Conservation (phyloP, 2,113 vertebrate species). For the Caretta caretta region DNA sequence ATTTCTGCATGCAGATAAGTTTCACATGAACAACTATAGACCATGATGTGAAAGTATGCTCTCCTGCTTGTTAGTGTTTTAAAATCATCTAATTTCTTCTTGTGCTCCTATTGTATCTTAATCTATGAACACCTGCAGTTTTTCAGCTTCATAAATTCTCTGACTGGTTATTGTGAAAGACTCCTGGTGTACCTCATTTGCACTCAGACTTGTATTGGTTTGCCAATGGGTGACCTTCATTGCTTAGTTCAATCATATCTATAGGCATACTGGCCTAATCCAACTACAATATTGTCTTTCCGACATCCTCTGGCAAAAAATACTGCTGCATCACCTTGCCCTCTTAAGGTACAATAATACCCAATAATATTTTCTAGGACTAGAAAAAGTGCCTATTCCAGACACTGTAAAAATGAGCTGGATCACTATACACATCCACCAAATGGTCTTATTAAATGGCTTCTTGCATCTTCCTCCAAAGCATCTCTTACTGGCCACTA, state of each 20-base stretch:
- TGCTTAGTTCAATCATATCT: not conserved
- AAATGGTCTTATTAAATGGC: not conserved
- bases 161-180: not conserved
- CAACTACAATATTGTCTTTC: not conserved
- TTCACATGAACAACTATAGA: not conserved
- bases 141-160: not conserved
- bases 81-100: not conserved
- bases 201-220: not conserved
- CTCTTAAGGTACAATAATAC: not conserved
- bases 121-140: not conserved
- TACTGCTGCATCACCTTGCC: not conserved
- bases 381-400: not conserved
- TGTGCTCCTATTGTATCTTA: not conserved
- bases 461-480: not conserved
- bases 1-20: not conserved
- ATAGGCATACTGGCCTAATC: not conserved
- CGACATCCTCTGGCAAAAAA: not conserved
- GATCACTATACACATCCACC: not conserved
- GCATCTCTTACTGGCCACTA: not conserved
- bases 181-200: not conserved
- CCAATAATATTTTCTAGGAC: not conserved
- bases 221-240: not conserved
- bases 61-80: not conserved
- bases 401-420: not conserved
- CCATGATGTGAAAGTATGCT: not conserved